These are phyloP conservation scores for Bemisia tabaci DNA, from an alignment of 1,140 invertebrate genomes.

Conservation along the genomic window DNA sequence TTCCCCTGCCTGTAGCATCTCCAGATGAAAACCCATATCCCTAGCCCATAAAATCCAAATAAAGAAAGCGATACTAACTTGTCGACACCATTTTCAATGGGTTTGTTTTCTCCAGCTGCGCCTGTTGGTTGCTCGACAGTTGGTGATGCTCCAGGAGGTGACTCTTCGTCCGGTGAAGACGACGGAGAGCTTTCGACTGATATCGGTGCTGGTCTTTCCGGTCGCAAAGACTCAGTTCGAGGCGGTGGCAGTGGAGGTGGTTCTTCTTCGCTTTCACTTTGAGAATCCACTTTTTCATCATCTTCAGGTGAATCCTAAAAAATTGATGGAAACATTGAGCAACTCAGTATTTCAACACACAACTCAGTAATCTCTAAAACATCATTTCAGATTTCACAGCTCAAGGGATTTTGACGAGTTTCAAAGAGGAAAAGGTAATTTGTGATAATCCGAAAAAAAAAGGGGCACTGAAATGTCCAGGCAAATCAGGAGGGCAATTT, in stretches of 20 bases:
- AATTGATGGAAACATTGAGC: neutral
- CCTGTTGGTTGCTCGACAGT: neutral
- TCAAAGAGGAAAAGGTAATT: no score
- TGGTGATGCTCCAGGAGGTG: neutral
- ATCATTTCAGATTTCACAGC: no score
- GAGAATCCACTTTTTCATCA: constrained; percentile 17
- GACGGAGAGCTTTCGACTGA: constrained; percentile 17
- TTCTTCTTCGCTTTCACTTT: constrained; percentile 35
- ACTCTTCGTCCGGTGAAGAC: constrained; percentile 6
- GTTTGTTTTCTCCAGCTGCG: neutral
- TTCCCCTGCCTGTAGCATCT: no score
- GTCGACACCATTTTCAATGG: neutral
- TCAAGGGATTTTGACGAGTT: no score
- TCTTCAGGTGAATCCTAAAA: neutral
- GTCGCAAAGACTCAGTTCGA: constrained; percentile 37
- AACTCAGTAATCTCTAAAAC: no score
- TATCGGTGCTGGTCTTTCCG: constrained; percentile 22
- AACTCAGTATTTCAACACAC: neutral
- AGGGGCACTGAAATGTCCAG: no score
- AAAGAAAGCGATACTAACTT: neutral
- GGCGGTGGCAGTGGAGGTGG: constrained; percentile 44
- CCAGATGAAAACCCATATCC: no score
- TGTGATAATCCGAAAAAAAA: no score
- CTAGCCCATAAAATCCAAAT: neutral
- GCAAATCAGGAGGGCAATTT: no score